phyloP scores from a whole-genome alignment of 2,113 vertebrate species.

The Zapus hudsonius region DNA sequence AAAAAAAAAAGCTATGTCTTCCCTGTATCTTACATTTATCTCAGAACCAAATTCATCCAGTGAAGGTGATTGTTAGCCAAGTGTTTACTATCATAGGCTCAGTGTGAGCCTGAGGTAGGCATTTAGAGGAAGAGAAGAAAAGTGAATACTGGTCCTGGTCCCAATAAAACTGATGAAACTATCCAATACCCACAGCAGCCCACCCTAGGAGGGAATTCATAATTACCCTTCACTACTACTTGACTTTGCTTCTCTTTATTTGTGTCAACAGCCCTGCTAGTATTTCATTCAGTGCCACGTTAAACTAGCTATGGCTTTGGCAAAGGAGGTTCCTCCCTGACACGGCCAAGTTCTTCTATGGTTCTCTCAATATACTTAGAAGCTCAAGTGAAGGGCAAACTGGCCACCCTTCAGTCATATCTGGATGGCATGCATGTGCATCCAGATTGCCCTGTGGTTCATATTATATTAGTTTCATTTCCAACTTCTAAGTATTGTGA shows the following conservation, averaged over 20 bases:
- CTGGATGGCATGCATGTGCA: background rate
- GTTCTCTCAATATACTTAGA: too few species aligned
- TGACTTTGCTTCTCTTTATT: background rate
- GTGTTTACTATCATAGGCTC: background rate
- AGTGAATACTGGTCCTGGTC: background rate
- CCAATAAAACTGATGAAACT: background rate
- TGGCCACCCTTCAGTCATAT: accelerated
- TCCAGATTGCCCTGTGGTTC: background rate
- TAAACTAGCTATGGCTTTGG: background rate
- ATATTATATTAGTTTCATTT: background rate
- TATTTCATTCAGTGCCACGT: background rate
- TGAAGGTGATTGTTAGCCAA: background rate
- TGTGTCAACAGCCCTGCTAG: background rate
- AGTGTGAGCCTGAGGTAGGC: accelerated
- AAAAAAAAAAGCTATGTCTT: background rate
- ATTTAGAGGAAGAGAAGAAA: too few species aligned
- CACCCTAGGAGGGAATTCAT: background rate
- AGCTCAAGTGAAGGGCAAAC: background rate
- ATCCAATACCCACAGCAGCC: accelerated
- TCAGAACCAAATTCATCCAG: background rate
- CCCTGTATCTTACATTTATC: background rate
- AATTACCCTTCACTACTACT: background rate
- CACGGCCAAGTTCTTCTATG: background rate
- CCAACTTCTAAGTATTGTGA: background rate
- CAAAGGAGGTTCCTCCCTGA: background rate